Conservation (phyloP, 2,888 invertebrate genomes). For the Troides aeacus region DNA sequence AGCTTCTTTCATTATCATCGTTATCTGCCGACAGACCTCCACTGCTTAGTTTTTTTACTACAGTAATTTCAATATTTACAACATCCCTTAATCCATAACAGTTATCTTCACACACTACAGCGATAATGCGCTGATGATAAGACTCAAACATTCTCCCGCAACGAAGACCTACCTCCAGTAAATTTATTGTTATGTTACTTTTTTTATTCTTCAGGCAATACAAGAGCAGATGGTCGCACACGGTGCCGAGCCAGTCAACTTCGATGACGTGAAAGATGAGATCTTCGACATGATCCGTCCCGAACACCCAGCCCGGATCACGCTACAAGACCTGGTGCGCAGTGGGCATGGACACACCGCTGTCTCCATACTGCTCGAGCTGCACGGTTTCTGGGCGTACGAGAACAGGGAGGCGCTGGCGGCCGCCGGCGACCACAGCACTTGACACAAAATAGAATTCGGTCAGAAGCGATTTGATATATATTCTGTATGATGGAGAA, state of each 20-base stretch:
- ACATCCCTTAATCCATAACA: no score
- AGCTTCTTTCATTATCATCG: no score
- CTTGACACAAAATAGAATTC: conserved; percentile 43
- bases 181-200: not conserved
- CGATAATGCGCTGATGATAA: no score
- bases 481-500: not conserved
- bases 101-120: no score
- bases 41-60: no score
- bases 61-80: no score
- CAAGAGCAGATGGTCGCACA: conserved; percentile 93
- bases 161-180: no score
- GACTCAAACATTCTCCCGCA: no score
- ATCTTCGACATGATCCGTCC: conserved; percentile 99
- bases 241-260: conserved; percentile 93
- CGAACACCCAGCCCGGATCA: conserved; percentile 89
- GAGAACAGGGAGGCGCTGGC: conserved; percentile 93
- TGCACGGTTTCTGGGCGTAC: conserved; percentile 98
- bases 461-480: conserved; percentile 38
- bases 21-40: no score
- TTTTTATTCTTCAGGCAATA: conserved; percentile 83
- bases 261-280: conserved; percentile 97
- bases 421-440: conserved; percentile 83
- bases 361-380: conserved; percentile 95
- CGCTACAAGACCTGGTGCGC: conserved; percentile 89
- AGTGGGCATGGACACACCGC: conserved; percentile 97